Evolutionary conservation across 2,113 vertebrate species (phyloP).

Genomic region (Callorhinus ursinus): DNA sequence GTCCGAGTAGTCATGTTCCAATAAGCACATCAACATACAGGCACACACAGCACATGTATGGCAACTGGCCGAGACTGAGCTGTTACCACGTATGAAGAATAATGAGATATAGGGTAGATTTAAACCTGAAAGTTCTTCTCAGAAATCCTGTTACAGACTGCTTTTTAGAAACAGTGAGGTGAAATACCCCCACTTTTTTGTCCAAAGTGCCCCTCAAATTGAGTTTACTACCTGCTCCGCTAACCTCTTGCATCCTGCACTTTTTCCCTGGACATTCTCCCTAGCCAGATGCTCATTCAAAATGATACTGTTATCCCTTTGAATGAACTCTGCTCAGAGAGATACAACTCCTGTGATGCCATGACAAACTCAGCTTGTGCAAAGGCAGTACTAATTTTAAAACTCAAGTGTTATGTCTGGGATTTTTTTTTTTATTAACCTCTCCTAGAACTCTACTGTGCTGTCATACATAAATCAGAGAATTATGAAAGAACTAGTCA

Average conservation of each 20-base stretch:
- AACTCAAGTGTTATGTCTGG: conserved; percentile 80
- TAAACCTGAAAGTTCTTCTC: background rate
- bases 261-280: background rate
- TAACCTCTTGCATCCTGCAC: background rate
- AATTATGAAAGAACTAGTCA: conserved; percentile 89
- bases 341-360: conserved; percentile 21
- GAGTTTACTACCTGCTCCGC: background rate
- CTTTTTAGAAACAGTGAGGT: background rate
- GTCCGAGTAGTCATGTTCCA: background rate
- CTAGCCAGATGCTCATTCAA: background rate
- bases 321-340: background rate
- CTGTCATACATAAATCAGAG: conserved; percentile 89
- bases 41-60: rapidly evolving
- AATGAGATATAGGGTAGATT: background rate
- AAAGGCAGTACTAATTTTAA: conserved; percentile 73
- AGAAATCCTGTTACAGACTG: background rate
- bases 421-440: conserved; percentile 53
- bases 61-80: too few relatives aligned
- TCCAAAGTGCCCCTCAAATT: background rate
- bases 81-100: background rate
- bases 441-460: conserved; percentile 73
- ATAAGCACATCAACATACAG: background rate
- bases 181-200: background rate
- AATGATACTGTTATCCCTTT: background rate
- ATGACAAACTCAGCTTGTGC: background rate